Conservation (phyloP, 2,113 vertebrate species). For the Azemiops feae region DNA sequence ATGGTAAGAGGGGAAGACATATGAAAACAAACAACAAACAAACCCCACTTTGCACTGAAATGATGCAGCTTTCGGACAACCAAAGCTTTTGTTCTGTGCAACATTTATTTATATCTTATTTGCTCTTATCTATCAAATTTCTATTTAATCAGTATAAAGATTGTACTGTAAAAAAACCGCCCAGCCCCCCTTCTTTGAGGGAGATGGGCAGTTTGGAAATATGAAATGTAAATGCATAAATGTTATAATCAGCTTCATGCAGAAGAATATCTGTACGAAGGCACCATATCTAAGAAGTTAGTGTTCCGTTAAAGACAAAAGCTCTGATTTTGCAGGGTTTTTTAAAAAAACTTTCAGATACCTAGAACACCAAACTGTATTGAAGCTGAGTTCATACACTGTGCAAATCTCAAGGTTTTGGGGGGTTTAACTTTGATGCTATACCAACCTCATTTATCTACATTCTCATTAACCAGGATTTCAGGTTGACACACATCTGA, state of each 20-base stretch:
- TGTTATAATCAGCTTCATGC: not conserved
- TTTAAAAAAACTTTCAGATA: not conserved
- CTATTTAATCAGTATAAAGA: constrained; percentile 1
- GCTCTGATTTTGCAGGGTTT: not conserved
- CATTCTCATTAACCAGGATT: not conserved
- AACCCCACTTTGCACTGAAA: not conserved
- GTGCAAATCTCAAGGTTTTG: not conserved
- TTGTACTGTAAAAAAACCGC: not conserved
- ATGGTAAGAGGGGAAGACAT: not conserved
- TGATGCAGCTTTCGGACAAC: not conserved
- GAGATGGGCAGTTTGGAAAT: not conserved
- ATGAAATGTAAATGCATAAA: not conserved
- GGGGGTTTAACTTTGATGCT: not conserved
- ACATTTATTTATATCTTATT: not conserved
- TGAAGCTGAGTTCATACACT: not conserved
- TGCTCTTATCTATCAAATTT: not conserved
- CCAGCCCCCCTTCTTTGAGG: not conserved
- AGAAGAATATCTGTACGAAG: constrained; percentile 23
- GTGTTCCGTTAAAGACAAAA: not conserved
- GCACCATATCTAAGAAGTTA: not conserved
- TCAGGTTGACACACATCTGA: not conserved
- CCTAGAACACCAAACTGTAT: not conserved
- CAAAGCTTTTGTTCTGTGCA: not conserved
- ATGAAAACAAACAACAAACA: not conserved
- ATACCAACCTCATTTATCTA: not conserved